Evolutionary conservation across 2,113 vertebrate genomes (phyloP), one percentile per base, ranked within the genome.

Genomic region (Melanostigma gelatinosum): DNA sequence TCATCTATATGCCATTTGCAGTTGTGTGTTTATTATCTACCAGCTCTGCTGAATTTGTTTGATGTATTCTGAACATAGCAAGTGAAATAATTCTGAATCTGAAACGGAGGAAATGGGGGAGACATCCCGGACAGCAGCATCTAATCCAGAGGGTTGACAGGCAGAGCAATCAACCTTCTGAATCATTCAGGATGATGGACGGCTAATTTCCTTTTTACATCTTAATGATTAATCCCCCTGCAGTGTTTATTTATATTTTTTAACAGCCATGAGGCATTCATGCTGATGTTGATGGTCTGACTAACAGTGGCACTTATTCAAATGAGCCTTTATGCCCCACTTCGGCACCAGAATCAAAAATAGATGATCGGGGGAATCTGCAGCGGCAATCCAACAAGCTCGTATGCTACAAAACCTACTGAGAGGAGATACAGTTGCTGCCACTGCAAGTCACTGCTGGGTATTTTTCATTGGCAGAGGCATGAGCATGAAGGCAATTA

Each of bases 401-500:
- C 55, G 44, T 55, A 11, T 3, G 34, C 67, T 55, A 75, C 66
- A 72, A 75, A 77, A 52, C 69, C 83, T 27, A 36, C 57, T 52
- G 48, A 74, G 81, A 73, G 71, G 76, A 82, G 74, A 65, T 70
- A 52, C 20, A 3, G 72, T 79, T 38, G 48, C 87, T 67, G 75
- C 79, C 77, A 50, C 78, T 88, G 79, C 72, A 77, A 85, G 68
- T 83, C 82, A 79, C 90, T 79, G 73, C 72, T 64, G 65, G 78
- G 75, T 80, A 52, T 88, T 88, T 90, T 60, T 77, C 73, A 80
- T 85, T 87, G 74, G 79, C 71, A 83, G 72, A 74, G 7, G 75
- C 72, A 73, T 57, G 71, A 80, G 85, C 87, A 89, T 83, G 83
- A 86, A 89, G 84, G 73, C 84, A 90, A 91, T 92, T 91, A 90